Evolutionary conservation across 2,888 invertebrate genomes (phyloP), one percentile per base, ranked within the genome.

Genomic region (Drosophila anomalata): DNA sequence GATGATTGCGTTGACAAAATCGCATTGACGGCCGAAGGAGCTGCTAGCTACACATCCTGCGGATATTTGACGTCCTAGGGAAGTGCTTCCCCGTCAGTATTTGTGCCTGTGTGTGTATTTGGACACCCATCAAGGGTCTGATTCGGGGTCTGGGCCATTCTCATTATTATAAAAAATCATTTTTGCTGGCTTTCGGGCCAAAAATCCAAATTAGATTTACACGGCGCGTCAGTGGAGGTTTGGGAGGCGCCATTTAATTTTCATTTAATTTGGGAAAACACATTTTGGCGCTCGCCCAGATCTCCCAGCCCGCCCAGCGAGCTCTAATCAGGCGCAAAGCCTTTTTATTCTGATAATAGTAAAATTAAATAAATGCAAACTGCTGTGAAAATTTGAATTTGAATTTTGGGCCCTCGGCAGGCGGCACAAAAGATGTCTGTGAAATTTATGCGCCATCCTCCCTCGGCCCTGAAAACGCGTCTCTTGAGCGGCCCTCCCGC

Each of bases 311-410:
- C 41, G 41, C 41, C 55, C 55, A 52, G 66, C 53, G 51, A 59
- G 56, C 83, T 83, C 77, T 83, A 86, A 82, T 86, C 82, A 82
- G 78, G 86, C 80, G 67, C 80, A 82, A 86, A 83, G 84, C 80
- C 75, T 86, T 82, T 85, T 82, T 69, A 79, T 77, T 79, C 81
- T 81, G 78, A 74, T 81, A 81, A 86, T 82, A 80, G 86, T 77
- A 29, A 86, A 82, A 86, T 82, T 78, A 82, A 83, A 86, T 83
- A 75, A 86, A 79, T 85, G 83, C 80, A 85, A 85, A 84, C 81
- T 69, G 79, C 67, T 80, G 56, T 63, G 54, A 65, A 65, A 65
- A 65, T 63, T 65, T 67, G 78, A 73, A 71, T 63, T 63, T 73
- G 65, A 54, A 65, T 73, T 77, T 73, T 31, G 44, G 29, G 22